A percentile compares a stretch with the other conserved stretches of the same genome.
Conservation (phyloP, 2,888 invertebrate species). For the Cantharis flavilabris region DNA sequence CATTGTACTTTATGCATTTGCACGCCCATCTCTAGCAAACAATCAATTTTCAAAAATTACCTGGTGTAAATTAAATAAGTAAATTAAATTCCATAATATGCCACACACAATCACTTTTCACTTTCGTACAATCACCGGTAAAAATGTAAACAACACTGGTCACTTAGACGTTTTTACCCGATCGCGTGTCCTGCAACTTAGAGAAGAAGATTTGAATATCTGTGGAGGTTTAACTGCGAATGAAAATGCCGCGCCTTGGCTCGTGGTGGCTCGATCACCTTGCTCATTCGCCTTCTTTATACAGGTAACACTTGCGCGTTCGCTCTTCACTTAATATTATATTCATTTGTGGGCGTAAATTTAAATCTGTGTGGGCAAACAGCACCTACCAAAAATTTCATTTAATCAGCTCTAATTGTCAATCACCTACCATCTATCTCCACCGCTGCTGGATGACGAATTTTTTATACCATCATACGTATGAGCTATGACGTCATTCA, state of each 20-base stretch:
- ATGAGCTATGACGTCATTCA: not conserved
- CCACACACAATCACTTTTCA: not conserved
- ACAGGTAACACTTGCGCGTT: conserved; percentile 22
- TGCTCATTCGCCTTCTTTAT: conserved; percentile 23
- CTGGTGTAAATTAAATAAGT: not conserved
- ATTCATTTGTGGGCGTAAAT: conserved; percentile 18
- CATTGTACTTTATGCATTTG: not conserved
- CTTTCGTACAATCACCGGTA: not conserved
- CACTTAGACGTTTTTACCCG: not conserved
- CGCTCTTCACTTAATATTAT: conserved; percentile 10
- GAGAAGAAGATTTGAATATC: conserved; percentile 22
- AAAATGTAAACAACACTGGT: not conserved
- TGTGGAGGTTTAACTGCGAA: conserved; percentile 7
- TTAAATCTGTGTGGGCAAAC: conserved; percentile 21
- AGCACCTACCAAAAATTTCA: not conserved
- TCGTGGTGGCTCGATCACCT: conserved; percentile 29
- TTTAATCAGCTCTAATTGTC: not conserved
- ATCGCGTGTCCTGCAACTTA: conserved; percentile 23
- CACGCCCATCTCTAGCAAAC: conserved; percentile 1
- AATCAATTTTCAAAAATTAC: conserved; percentile 1
- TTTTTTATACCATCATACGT: not conserved
- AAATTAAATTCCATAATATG: not conserved
- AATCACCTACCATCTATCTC: not conserved
- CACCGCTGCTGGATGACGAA: not conserved
- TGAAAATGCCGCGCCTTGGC: conserved; percentile 26